These are phyloP conservation scores for Felis catus DNA, from an alignment of 2,113 vertebrate species.

Conservation along the genomic window DNA sequence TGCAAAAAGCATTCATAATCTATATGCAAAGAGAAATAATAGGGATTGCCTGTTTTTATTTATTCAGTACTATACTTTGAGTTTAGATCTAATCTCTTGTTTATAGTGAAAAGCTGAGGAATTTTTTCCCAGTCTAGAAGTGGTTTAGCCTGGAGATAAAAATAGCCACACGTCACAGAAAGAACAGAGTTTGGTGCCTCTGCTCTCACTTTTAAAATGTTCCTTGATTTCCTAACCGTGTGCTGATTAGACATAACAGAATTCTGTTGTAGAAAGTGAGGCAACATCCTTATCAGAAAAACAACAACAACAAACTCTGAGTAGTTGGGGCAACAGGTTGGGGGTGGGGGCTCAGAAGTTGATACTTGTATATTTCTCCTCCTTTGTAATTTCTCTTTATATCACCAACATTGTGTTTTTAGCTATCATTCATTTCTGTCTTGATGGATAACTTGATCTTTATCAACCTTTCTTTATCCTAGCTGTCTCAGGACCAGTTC, in stretches of 20 bases:
- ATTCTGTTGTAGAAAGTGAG: background rate
- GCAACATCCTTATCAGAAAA: background rate
- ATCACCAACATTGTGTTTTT: background rate
- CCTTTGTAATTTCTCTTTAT: background rate
- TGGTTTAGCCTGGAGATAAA: conserved; percentile 17
- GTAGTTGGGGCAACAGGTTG: background rate
- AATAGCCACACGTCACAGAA: background rate
- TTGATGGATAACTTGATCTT: background rate
- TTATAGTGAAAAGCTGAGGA: background rate
- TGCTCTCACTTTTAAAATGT: conserved; percentile 18
- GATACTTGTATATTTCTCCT: background rate
- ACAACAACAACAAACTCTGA: background rate
- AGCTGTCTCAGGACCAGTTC: background rate
- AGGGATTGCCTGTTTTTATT: background rate
- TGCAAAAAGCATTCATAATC: background rate
- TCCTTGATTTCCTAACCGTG: background rate
- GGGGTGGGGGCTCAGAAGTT: background rate
- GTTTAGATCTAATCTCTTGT: conserved; percentile 34
- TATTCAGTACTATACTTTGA: background rate
- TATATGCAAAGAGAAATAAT: background rate
- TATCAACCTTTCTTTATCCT: background rate
- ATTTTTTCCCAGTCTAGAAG: background rate
- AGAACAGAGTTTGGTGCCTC: background rate
- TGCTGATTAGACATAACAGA: background rate
- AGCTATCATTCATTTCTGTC: background rate